Base-by-base conservation (phyloP, 2,113 vertebrate species). In the Passerina amoena region DNA sequence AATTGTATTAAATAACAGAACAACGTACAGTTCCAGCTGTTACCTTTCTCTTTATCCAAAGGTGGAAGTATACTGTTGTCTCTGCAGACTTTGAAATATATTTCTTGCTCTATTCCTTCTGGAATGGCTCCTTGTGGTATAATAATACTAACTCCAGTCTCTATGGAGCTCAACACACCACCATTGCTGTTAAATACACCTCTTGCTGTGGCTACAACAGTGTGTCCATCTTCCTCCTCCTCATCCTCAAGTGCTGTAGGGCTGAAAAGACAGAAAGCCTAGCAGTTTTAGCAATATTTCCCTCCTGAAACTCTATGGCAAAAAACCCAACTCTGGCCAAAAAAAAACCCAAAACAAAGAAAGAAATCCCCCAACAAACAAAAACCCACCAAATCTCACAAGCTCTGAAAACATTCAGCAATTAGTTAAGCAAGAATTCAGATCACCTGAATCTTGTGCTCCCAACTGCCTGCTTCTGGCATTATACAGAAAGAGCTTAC, bases 61-160 rank as follows among this genome's bases (percentile, higher is more conserved):
- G 99, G 99, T 61, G 99, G 99, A 82, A 99, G 98, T 97, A 99
- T 99, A 97, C 99, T 99, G 98, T 99, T 99, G 98, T 99, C 99
- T 89, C 99, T 98, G 98, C 99, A 99, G 97, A 99, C 99, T 98
- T 99, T 99, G 97, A 99, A 99, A 98, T 99, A 99, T 95, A 99
- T 99, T 97, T 99, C 99, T 97, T 99, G 99, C 91, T 99, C 99
- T 82, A 99, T 98, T 50, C 98, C 99, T 82, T 99, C 99, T 1
- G 99, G 99, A 94, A 99, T 99, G 97, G 99, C 99, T 72, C 99
- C 99, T 97, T 99, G 99, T 12, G 99, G 99, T 97, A 99, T 99
- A 96, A 99, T 99, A 96, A 99, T 99, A 97, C 99, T 99, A 95
- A 99, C 99, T 25, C 99, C 99, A 3, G 99, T 99, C 98, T 99